Evolutionary conservation across 2,797 vertebrate genomes (phyloP), one percentile per base, ranked within the genome.

Genomic region (Pampus argenteus): DNA sequence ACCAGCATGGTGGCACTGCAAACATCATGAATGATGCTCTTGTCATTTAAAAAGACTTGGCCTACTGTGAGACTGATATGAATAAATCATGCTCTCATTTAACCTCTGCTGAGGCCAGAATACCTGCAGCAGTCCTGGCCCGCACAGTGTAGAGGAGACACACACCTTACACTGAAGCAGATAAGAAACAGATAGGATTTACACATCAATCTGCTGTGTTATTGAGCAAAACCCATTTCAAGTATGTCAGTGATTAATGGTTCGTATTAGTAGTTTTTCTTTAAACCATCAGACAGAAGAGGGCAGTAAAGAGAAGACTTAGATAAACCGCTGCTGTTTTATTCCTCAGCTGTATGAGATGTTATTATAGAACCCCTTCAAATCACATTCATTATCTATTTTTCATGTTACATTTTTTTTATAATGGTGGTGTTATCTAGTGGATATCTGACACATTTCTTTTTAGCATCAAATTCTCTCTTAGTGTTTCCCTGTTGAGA

Each of bases 1-100:
- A 70, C 66, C 80, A 72, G 48, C 73, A 60, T 26, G 78, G 77
- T 75, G 78, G 66, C 72, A 40, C 85, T 73, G 55, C 76, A 82
- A 76, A 85, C 58, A 82, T 44, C 81, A 85, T 88, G 84, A 86
- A 89, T 86, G 86, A 85, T 76, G 75, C 59, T 84, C 72, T 81
- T 87, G 86, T 90, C 75, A 83, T 72, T 63, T 82, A 73, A 64
- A 68, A 74, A 82, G 48, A 84, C 74, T 82, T 40, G 45, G 54
- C 56, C 69, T 44, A 78, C 73, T 76, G 74, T 78, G 68, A 55
- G 64, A 11, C 69, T 71, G 84, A 81, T 79, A 58, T 80, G 74
- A 90, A 85, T 86, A 86, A 83, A 57, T 83, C 76, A 17, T 54
- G 61, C 59, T 76, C 72, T 73, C 47, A 2, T 71, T 75, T 66